Conservation (phyloP, 2,113 vertebrate genomes). For the Ageneiosus marmoratus region DNA sequence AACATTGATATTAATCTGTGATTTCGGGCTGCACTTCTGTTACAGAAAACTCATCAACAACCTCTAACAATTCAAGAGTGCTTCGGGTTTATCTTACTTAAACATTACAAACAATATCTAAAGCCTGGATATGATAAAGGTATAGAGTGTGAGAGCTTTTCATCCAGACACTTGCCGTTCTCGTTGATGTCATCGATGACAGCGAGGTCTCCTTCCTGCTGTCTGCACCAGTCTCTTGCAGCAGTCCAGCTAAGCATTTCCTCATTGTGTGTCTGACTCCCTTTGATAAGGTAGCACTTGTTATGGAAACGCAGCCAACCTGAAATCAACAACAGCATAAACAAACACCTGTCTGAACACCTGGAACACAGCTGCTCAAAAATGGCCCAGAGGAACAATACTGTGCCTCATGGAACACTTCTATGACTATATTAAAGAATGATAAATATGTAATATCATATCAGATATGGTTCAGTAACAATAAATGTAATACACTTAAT, state of each 20-base stretch:
- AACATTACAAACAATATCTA: background rate
- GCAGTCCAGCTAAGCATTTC: slow-evolving; percentile 66
- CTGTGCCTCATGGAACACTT: background rate
- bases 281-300: slow-evolving; percentile 78
- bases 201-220: slow-evolving; percentile 65
- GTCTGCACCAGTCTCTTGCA: slow-evolving; percentile 69
- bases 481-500: too few relatives aligned
- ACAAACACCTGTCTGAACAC: background rate
- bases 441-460: background rate
- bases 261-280: slow-evolving; percentile 48
- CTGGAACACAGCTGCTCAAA: background rate
- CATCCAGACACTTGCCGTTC: slow-evolving; percentile 63
- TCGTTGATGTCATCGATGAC: slow-evolving; percentile 74
- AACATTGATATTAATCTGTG: background rate
- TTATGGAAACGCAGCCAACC: slow-evolving; percentile 72
- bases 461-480: background rate
- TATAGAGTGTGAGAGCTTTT: background rate
- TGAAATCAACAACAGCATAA: slow-evolving; percentile 39
- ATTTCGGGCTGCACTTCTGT: background rate
- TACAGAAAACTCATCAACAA: background rate
- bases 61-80: background rate
- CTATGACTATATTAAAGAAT: background rate
- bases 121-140: background rate
- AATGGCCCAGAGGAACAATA: background rate
- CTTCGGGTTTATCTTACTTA: too few relatives aligned